Evolutionary conservation across 2,888 invertebrate genomes (phyloP), one percentile per base, ranked within the genome.

Genomic region (Pammene aurita): DNA sequence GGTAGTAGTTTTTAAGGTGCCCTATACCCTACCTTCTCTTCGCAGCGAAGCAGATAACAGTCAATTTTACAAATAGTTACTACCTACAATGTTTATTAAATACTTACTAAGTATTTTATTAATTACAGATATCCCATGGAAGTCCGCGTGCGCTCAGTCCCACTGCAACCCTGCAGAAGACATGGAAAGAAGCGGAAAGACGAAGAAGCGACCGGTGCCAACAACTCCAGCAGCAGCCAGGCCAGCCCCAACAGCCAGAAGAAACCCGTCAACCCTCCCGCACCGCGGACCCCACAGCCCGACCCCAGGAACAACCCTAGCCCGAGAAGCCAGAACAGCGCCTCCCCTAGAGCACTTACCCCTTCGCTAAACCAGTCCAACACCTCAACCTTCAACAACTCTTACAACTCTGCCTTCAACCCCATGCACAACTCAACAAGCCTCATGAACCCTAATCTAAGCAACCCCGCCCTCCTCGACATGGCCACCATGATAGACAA

Each of bases 141-240:
- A 88, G 96, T 97, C 26, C 94, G 97, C 74, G 96, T 97, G 34
- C 94, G 98, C 66, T 96, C 96, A 2, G 96, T 96, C 10, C 98
- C 98, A 0, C 88, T 97, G 10, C 96, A 96, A 77, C 96, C 97
- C 0, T 97, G 97, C 79, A 94, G 96, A 72, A 93, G 95, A 26
- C 96, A 96, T 78, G 96, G 96, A 0, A 96, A 96, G 78, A 96
- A 96, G 80, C 93, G 96, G 69, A 96, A 96, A 85, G 96, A 96
- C 46, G 96, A 95, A 75, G 95, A 95, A 74, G 90, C 89, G 0
- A 85, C 92, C 0, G 91, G 93, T 41, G 82, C 87, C 0, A 83
- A 77, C 72, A 81, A n/a, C 38, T 26, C 75, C 72, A 87, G 80
- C 73, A 80, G 80, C 18, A 78, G 88, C 0, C 90, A 89, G 71